Percentiles rank a stretch among this genome's conserved stretches.
Conservation (phyloP, 2,888 invertebrate species). For the Eristalis intricaria region DNA sequence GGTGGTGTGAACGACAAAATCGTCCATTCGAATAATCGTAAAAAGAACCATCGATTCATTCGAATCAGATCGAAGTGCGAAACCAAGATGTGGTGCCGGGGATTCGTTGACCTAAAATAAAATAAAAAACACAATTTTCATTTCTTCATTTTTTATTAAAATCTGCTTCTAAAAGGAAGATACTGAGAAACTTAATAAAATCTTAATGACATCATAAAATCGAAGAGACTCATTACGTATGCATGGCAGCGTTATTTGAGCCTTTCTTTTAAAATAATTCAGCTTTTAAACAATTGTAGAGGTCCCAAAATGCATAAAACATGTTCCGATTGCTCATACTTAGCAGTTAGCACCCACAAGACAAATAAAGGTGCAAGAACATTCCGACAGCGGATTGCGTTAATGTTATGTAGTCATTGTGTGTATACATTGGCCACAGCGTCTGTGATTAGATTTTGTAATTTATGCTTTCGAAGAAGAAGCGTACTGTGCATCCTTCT, state of each 20-base stretch:
- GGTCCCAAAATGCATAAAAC: slow-evolving; percentile 35
- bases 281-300: neutral
- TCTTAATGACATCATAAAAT: slow-evolving; percentile 39
- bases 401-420: neutral
- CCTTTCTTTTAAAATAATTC: slow-evolving; percentile 15
- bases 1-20: slow-evolving; percentile 36
- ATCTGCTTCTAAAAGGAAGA: slow-evolving; percentile 16
- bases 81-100: neutral
- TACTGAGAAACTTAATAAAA: slow-evolving; percentile 15
- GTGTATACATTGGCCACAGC: neutral
- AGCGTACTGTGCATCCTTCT: neutral
- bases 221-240: slow-evolving; percentile 43
- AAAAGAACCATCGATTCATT: neutral
- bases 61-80: slow-evolving; percentile 1
- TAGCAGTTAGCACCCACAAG: slow-evolving; percentile 19
- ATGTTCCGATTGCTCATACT: slow-evolving; percentile 8
- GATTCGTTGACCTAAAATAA: slow-evolving; percentile 42
- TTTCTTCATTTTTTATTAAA: slow-evolving; percentile 2
- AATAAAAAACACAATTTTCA: neutral
- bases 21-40: neutral
- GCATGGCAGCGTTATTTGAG: slow-evolving; percentile 38
- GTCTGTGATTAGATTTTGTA: slow-evolving; percentile 48
- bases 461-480: neutral
- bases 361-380: slow-evolving; percentile 51
- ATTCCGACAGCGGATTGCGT: slow-evolving; percentile 16